Evolutionary conservation across 2,113 vertebrate genomes (phyloP).

Genomic region (Lanius collurio): DNA sequence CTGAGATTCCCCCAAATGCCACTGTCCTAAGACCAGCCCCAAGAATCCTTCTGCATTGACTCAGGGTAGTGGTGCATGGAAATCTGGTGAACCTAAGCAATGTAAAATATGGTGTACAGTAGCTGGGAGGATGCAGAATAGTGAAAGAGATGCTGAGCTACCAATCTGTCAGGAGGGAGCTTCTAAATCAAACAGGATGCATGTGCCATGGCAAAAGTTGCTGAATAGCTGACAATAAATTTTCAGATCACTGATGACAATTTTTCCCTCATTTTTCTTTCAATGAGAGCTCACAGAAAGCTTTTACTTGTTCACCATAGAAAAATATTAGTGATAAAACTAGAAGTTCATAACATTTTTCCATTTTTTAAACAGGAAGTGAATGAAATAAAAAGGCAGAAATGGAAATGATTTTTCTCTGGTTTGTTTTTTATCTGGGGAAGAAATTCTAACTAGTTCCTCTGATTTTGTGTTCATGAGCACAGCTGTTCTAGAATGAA

Average conservation of each 20-base stretch:
- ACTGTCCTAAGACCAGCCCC: constrained; percentile 76
- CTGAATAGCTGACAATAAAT: neutral
- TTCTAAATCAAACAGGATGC: neutral
- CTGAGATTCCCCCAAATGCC: constrained; percentile 86
- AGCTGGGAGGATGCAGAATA: neutral
- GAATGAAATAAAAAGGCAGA: neutral
- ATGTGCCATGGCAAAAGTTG: neutral
- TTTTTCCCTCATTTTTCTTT: neutral
- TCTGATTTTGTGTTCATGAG: neutral
- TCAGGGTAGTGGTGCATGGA: neutral
- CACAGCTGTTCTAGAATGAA: neutral
- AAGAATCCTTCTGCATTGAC: constrained; percentile 78
- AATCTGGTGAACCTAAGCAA: constrained; percentile 1
- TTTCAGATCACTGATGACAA: neutral
- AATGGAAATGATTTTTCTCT: neutral
- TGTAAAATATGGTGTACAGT: constrained; percentile 16
- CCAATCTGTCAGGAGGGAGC: neutral
- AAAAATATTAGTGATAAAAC: neutral
- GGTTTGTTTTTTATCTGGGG: neutral
- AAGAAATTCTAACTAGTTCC: neutral
- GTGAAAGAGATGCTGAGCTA: neutral
- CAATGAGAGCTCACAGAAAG: neutral
- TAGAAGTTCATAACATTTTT: neutral
- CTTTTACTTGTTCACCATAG: neutral
- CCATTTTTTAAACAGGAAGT: neutral